Base-by-base conservation (phyloP, 2,797 vertebrate genomes). In the Clarias pachynema region DNA sequence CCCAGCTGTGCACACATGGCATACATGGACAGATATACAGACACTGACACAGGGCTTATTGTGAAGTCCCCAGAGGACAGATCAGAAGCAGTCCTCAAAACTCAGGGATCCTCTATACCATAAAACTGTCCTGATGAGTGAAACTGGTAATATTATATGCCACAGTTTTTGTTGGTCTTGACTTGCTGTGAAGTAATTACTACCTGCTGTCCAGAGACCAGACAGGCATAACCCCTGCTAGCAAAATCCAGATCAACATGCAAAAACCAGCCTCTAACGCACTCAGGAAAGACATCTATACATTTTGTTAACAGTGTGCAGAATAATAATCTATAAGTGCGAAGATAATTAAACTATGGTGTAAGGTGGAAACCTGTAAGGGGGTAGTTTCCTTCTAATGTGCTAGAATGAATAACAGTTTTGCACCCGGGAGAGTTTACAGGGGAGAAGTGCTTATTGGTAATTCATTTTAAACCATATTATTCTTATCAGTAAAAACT, bases 171-270 rank as follows among this genome's bases (percentile, higher is more conserved):
- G 82, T 87, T 86, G 87, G 84, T 81, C 84, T 88, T 88, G 75
- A 82, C 89, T 87, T 88, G 87, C 87, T 91, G 89, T 87, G 89
- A 88, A 89, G 82, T 88, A 89, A 90, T 89, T 87, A 84, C 82
- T 90, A 86, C 89, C 89, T 89, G 90, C 89, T 89, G 88, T 85
- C 85, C 40, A 20, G 72, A 78, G 81, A 44, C 79, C 68, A 73
- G 74, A 72, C 84, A 80, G 15, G 9, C 84, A 85, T 78, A 83
- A 80, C 86, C 81, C 85, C 81, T 26, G 69, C 79, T 86, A 68
- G 77, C 86, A 85, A 83, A 75, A 88, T 86, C 53, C 72, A 87
- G 77, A 87, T 74, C 84, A 59, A 86, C 18, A 81, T 73, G 78
- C 62, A 83, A 83, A 79, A 75, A 83, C 75, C 81, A 86, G 80